Conservation (phyloP, 2,797 vertebrate genomes). For the Oryzias dopingdopingensis region DNA sequence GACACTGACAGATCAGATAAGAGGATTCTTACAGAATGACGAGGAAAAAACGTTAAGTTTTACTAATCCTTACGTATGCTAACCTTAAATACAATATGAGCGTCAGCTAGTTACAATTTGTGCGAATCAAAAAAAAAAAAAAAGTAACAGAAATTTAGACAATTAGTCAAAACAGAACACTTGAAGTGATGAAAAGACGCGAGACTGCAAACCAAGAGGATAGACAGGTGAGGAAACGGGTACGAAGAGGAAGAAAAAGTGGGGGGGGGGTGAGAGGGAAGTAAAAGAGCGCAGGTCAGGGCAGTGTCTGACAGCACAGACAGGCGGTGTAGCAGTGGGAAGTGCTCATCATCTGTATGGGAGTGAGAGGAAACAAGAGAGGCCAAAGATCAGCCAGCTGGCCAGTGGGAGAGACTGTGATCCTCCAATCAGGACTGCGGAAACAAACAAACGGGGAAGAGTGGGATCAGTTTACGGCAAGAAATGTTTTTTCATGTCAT, state of each 20-base stretch:
- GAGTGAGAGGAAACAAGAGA: conserved; percentile 65
- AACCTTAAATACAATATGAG: conserved; percentile 49
- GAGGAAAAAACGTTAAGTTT: conserved; percentile 25
- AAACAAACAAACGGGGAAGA: conserved; percentile 11
- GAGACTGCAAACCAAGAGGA: conserved; percentile 20
- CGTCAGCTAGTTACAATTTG: conserved; percentile 36
- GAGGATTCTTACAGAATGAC: conserved; percentile 33
- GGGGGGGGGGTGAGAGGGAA: conserved; percentile 38
- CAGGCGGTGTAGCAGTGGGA: conserved; percentile 33
- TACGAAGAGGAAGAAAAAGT: conserved; percentile 15
- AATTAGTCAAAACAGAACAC: conserved; percentile 29
- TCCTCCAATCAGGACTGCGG: conserved; percentile 75
- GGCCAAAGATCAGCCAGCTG: conserved; percentile 64
- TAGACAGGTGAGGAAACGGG: conserved; percentile 17
- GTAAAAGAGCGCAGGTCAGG: conserved; percentile 51
- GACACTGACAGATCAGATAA: conserved; percentile 33
- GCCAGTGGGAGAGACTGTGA: conserved; percentile 63
- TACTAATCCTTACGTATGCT: conserved; percentile 34
- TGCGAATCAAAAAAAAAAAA: conserved; percentile 33
- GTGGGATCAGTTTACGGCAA: not conserved
- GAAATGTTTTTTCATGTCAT: conserved; percentile 44
- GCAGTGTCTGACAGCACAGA: conserved; percentile 64
- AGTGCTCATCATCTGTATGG: conserved; percentile 81
- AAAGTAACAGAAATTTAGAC: conserved; percentile 29
- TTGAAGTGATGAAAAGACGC: conserved; percentile 14